Evolutionary conservation across 2,797 vertebrate species (phyloP).

Genomic region (Pseudomugil tenellus): DNA sequence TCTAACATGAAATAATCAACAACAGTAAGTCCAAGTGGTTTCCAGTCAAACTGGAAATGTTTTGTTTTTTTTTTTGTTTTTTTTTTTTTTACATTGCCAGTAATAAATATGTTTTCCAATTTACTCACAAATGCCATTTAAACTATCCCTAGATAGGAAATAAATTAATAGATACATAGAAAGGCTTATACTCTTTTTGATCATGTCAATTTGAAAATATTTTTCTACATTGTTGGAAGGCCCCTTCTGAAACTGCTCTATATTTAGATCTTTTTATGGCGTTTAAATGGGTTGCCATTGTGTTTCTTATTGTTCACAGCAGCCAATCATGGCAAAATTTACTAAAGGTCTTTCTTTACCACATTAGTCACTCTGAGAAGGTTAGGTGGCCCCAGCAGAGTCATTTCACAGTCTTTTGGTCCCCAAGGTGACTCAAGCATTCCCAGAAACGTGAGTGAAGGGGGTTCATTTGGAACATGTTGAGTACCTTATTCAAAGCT

Average conservation of each 20-base stretch:
- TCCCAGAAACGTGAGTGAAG: constrained; percentile 46
- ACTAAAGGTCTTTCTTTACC: constrained; percentile 41
- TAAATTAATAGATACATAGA: neutral
- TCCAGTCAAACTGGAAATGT: constrained; percentile 8
- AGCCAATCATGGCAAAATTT: constrained; percentile 51
- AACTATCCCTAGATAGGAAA: neutral
- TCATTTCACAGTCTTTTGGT: constrained; percentile 71
- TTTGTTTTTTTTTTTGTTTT: too few relatives aligned
- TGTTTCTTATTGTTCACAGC: constrained; percentile 39
- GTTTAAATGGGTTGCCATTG: constrained; percentile 18
- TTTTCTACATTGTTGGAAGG: constrained; percentile 28
- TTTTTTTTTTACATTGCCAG: neutral
- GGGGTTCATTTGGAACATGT: constrained; percentile 60
- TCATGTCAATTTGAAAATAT: constrained; percentile 8
- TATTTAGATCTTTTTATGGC: constrained; percentile 26
- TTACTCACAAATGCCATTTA: neutral
- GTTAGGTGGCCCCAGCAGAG: constrained; percentile 66
- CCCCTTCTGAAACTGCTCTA: constrained; percentile 25
- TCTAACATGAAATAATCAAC: constrained; percentile 17
- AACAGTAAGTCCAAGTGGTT: constrained; percentile 9
- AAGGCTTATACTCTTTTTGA: neutral
- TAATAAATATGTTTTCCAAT: constrained; percentile 1
- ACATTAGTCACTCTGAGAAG: constrained; percentile 41
- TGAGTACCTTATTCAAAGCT: constrained; percentile 55
- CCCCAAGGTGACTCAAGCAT: constrained; percentile 63